A percentile compares a stretch with the other conserved stretches of the same genome.
phyloP scores from a whole-genome alignment of 2,888 invertebrate genomes.

The Sinotaia quadrata region DNA sequence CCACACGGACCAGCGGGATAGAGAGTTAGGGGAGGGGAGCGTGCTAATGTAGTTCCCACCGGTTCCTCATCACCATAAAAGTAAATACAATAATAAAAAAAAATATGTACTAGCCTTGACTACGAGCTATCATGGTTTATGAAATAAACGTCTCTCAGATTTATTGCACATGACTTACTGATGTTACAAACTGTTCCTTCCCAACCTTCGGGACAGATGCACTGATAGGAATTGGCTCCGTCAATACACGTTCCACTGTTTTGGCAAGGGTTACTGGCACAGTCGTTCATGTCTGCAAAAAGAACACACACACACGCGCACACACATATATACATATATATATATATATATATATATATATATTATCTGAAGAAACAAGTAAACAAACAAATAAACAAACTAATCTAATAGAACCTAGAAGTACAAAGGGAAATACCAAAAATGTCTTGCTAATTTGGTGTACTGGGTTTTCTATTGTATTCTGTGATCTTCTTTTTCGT shows the following conservation, averaged over 20 bases:
- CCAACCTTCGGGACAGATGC: constrained; percentile 85
- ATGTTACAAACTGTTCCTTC: constrained; percentile 86
- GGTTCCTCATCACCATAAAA: no score
- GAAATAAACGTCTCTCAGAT: no score
- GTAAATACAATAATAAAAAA: no score
- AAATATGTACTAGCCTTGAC: no score
- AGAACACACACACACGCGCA: background rate
- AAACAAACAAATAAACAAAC: background rate
- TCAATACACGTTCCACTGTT: constrained; percentile 94
- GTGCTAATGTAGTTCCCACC: no score
- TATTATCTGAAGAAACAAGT: background rate
- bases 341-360: no score
- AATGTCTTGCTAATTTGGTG: background rate
- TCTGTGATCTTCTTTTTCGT: background rate
- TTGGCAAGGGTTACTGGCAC: constrained; percentile 93
- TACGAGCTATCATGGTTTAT: no score
- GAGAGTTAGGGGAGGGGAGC: no score
- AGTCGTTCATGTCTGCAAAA: constrained; percentile 88
- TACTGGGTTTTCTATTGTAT: no score
- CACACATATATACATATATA: background rate
- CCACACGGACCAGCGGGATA: no score
- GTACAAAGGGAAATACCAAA: background rate
- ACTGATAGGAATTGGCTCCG: constrained; percentile 89
- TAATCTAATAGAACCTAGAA: background rate
- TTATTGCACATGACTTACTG: no score